Base-by-base conservation (phyloP, 2,888 invertebrate genomes). In the Microctonus hyperodae region DNA sequence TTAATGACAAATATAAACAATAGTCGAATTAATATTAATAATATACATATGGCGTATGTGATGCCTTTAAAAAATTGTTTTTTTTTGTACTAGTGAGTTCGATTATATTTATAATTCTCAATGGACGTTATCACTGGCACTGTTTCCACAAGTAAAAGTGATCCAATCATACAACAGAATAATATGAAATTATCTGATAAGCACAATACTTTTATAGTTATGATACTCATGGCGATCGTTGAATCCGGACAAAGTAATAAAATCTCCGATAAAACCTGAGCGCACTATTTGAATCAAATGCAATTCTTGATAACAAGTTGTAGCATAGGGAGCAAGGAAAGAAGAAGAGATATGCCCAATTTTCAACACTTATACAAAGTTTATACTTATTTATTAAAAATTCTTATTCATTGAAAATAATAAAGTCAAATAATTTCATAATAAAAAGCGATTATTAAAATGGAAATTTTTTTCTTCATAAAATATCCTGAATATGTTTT, bases 131-230 rank as follows among this genome's bases (percentile, higher is more conserved):
- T 25, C 51, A 25, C 13, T 23, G n/a, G 10, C 11, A 51, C 13
- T 7, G 23, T n/a, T 51, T 51, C 7, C n/a, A 51, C 23, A 25
- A 25, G 51, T 51, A 51, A 51, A 23, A 13, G 13, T 23, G 40
- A 58, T 40, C 23, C 37, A 58, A 58, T 58, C 37, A 58, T 58
- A 22, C 33, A 40, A 23, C 33, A 35, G 23, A 33, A 33, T 33
- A 33, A 37, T 58, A 7, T 35, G 35, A 35, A 58, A 58, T 16
- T 40, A 58, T 58, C n/a, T 58, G 40, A 58, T 58, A 58, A 58
- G 57, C 31, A 40, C 58, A 58, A 58, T 58, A 58, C 35, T 58
- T 44, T 58, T 23, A 58, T 23, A 58, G 57, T 58, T 35, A 58
- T 58, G 35, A 37, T 40, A 37, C 33, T 58, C 23, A 58, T 58